phyloP scores from a whole-genome alignment of 1,140 invertebrate genomes.

The Papilio xuthus region DNA sequence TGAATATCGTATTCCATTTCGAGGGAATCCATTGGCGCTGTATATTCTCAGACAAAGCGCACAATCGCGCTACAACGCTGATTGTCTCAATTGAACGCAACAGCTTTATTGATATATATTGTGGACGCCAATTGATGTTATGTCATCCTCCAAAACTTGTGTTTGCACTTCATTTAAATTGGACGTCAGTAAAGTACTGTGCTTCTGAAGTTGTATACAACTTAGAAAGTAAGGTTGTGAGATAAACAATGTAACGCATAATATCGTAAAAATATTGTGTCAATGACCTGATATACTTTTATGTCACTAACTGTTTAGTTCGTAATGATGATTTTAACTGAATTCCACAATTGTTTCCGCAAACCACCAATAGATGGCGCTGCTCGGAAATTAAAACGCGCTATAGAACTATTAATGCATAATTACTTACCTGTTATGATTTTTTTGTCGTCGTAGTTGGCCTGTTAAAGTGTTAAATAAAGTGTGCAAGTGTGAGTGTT shows the following conservation, averaged over 20 bases:
- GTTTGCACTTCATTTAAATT: conserved; percentile 7
- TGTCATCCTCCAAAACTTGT: conserved; percentile 22
- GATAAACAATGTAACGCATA: not conserved
- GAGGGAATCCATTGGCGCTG: conserved; percentile 17
- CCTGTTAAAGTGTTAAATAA: too few species aligned
- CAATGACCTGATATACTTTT: not conserved
- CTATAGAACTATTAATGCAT: too few species aligned
- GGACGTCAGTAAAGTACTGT: not conserved
- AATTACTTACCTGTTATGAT: too few species aligned
- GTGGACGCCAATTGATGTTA: conserved; percentile 17
- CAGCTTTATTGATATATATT: conserved; percentile 34
- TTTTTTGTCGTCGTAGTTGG: too few species aligned
- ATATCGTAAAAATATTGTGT: not conserved
- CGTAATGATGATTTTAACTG: too few species aligned
- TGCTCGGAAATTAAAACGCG: too few species aligned
- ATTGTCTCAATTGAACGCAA: conserved; percentile 63
- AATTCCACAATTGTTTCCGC: too few species aligned
- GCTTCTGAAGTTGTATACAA: not conserved
- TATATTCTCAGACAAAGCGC: not conserved
- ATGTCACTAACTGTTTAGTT: too few species aligned
- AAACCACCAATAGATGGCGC: too few species aligned
- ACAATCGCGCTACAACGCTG: conserved; percentile 45
- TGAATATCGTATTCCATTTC: conserved; percentile 33
- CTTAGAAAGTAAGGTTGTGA: not conserved
- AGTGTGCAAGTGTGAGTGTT: too few species aligned